Base-by-base conservation (phyloP, 1,140 invertebrate genomes). In the Trichonephila clavipes region DNA sequence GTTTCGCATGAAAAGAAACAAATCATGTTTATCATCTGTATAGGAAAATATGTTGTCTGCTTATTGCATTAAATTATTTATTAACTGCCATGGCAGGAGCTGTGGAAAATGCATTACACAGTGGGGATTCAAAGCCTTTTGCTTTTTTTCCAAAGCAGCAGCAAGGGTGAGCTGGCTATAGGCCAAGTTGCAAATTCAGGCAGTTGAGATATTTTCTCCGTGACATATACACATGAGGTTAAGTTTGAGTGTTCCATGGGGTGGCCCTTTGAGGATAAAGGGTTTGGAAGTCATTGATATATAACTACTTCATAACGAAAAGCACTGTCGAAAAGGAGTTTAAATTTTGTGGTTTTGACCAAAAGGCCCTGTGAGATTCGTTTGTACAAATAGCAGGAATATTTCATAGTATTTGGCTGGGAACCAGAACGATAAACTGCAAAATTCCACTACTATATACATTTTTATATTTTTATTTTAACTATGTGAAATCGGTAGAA, bases 11-110 rank as follows among this genome's bases (percentile, higher is more conserved):
- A 2, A n/a, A 34, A 58, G 51, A 85, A 85, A 85, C 82, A 85
- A 85, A 85, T 85, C 82, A 85, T 58, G 82, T 85, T 85, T 85
- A 85, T 44, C 82, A 18, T 51, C 8, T 6, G 18, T 16, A 7
- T 69, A 59, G 51, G 85, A 58, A 86, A 86, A 86, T 58, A 86
- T 18, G 24, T 14, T 16, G 85, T 28, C n/a, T 62, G 85, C 64
- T 86, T 58, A 86, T 86, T 61, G 85, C 85, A 86, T 86, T 86
- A 21, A 51, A 86, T 86, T 86, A 86, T 86, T 86, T 86, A 86
- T 86, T 86, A 58, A 24, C 85, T 86, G 85, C n/a, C 85, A 62
- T 62, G 61, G 28, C 85, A n/a, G 12, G n/a, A n/a, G 85, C n/a
- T 24, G 85, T 61, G 51, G 51, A 14, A 58, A n/a, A 86, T 86